These are phyloP conservation scores for Corvus cornix DNA, from an alignment of 2,113 vertebrate genomes.

Conservation along the genomic window DNA sequence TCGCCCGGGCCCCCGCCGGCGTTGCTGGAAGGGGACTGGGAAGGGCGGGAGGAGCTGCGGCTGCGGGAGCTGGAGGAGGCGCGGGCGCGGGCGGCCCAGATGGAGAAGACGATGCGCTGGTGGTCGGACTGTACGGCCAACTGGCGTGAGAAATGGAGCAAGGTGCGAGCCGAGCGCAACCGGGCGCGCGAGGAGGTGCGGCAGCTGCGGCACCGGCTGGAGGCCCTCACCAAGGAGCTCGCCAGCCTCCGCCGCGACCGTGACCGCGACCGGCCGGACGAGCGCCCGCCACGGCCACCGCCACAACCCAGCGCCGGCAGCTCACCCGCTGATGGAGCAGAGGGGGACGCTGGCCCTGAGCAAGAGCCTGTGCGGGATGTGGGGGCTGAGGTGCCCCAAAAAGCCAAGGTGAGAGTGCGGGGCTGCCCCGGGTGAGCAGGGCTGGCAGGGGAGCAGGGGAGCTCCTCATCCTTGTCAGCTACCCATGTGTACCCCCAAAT, in stretches of 20 bases:
- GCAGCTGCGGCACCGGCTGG: conserved; percentile 89
- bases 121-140: conserved; percentile 98
- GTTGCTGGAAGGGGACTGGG: conserved; percentile 87
- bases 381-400: conserved; percentile 75
- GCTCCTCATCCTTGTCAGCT: neutral
- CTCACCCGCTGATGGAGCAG: accelerated
- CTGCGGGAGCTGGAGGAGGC: conserved; percentile 94
- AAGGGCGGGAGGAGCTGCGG: conserved; percentile 92
- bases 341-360: conserved; percentile 71
- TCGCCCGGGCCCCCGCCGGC: conserved; percentile 81
- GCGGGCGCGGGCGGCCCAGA: conserved; percentile 89
- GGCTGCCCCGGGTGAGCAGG: accelerated
- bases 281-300: conserved; percentile 80
- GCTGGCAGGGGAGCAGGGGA: neutral
- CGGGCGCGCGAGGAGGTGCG: conserved; percentile 91
- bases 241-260: conserved; percentile 82
- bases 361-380: conserved; percentile 89
- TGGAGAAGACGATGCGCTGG: conserved; percentile 99
- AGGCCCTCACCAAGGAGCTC: conserved; percentile 92
- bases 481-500: neutral
- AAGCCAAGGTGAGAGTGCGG: conserved; percentile 54
- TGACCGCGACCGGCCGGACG: conserved; percentile 83
- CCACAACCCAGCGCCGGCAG: neutral
- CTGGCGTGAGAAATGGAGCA: conserved; percentile 99
- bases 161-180: conserved; percentile 93